Evolutionary conservation across 1,140 invertebrate genomes (phyloP), one percentile per base, ranked within the genome.

Genomic region (Cataglyphis hispanica): DNA sequence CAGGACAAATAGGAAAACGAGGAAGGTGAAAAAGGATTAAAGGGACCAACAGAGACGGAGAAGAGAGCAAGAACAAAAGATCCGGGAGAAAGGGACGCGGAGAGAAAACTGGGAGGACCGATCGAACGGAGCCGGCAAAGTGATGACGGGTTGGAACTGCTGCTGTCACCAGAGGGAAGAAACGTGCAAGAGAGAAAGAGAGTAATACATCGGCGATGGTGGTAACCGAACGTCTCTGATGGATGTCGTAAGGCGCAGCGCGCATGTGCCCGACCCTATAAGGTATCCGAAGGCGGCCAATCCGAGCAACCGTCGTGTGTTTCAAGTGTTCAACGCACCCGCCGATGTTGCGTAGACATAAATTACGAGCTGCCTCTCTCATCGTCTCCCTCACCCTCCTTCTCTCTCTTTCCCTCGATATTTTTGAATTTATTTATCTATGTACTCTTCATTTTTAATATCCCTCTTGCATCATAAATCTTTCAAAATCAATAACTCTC

Each of bases 251-350:
- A 92, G 89, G 3, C 86, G 67, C 75, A 70, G 85, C 83, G 93
- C 94, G 94, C 93, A 94, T 94, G 93, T 92, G 93, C 91, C 91
- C 92, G 87, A 91, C 93, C 94, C 94, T 94, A 94, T 94, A 94
- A 94, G 94, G 94, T 86, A 92, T 91, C 92, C 93, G 86, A 60
- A 76, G 90, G 67, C 90, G 89, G 89, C 93, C 93, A 94, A 94
- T 94, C 92, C 89, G 87, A 93, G 91, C 84, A 86, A 91, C 89
- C 90, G 92, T 85, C 89, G 90, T 93, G 93, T 95, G 93, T 94
- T 95, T 93, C 92, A 93, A 94, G 92, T 94, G 94, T 94, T 67
- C 93, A 94, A 93, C 92, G 92, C 91, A 91, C 72, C 77, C 91
- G 89, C 91, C 90, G 90, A 90, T 81, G 50, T 75, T 83, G 87